A percentile compares a stretch with the other conserved stretches of the same genome.
Conservation (phyloP, 2,888 invertebrate species). For the Drosophila acutilabella region DNA sequence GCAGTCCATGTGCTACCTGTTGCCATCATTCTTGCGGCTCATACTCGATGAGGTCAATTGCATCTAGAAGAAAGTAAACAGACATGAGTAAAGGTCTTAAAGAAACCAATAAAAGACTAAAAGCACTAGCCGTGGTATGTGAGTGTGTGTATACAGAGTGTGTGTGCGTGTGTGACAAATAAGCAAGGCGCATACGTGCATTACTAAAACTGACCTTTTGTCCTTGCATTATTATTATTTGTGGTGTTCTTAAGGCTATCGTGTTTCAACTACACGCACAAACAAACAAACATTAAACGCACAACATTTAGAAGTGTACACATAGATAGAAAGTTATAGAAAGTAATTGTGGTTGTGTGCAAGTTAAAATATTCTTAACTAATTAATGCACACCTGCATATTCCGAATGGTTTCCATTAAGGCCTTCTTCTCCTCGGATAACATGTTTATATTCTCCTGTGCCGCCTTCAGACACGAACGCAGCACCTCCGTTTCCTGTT, state of each 20-base stretch:
- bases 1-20: constrained; percentile 89
- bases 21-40: constrained; percentile 85
- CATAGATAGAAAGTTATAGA: constrained; percentile 46
- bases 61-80: constrained; percentile 66
- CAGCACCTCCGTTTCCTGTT: constrained; percentile 88
- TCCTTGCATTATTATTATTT: constrained; percentile 79
- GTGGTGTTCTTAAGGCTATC: constrained; percentile 74
- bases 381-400: constrained; percentile 87
- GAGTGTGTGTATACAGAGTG: constrained; percentile 18
- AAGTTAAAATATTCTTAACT: neutral
- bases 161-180: constrained; percentile 10
- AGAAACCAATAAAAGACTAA: neutral
- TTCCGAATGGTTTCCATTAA: constrained; percentile 89
- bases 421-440: constrained; percentile 91
- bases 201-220: constrained; percentile 79
- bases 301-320: constrained; percentile 59
- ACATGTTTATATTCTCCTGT: constrained; percentile 90
- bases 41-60: constrained; percentile 84
- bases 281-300: constrained; percentile 48
- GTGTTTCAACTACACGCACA: constrained; percentile 72
- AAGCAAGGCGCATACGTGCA: constrained; percentile 50
- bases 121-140: neutral
- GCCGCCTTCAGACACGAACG: constrained; percentile 88
- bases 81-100: neutral
- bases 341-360: constrained; percentile 17